Base-by-base conservation (phyloP, 2,113 vertebrate genomes). In the Uria lomvia region DNA sequence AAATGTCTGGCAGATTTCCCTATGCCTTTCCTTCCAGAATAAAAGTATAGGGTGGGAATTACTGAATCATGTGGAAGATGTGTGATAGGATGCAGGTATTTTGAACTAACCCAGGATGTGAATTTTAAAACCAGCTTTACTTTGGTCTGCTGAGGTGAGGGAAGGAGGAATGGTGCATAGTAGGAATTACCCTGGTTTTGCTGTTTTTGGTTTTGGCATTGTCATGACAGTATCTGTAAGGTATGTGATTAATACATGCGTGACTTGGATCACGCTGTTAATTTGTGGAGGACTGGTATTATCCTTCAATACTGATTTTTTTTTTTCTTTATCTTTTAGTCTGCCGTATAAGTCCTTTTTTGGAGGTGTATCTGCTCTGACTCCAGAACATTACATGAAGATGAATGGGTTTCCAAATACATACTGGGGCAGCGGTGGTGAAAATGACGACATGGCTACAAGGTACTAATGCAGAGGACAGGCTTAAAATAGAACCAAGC, bases 391-490 rank as follows among this genome's bases (percentile, higher is more conserved):
- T 49, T 98, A 98, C 88, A 97, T 98, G 97, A 98, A 97, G 97
- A 98, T 98, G 40, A 98, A 98, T 70, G 98, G 98, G 22, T 98
- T 98, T 94, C 98, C 98, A 84, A 98, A 98, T 72, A 98, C 97
- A 0, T 98, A 98, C 90, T 98, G 98, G 98, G 98, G 94, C 5
- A 94, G 90, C 9, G 95, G 92, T 58, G 97, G 96, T 85, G 98
- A 98, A 96, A 91, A 96, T 26, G 98, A 98, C 2, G 98, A 98
- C 88, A 98, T 98, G 59, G 97, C 97, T 68, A 76, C 95, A 77
- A 98, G 98, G 98, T 98, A 97, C 42, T 70, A 29, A 21, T 36
- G 56, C 53, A 32, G 27, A 18, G 43, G 29, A 29, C 27, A 22
- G 27, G 29, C 60, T 92, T 60, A 36, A 78, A 88, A 26, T 24